Percentiles rank a stretch among this genome's conserved stretches.
Evolutionary conservation across 2,797 vertebrate species (phyloP).

Genomic region (Falco rusticolus): DNA sequence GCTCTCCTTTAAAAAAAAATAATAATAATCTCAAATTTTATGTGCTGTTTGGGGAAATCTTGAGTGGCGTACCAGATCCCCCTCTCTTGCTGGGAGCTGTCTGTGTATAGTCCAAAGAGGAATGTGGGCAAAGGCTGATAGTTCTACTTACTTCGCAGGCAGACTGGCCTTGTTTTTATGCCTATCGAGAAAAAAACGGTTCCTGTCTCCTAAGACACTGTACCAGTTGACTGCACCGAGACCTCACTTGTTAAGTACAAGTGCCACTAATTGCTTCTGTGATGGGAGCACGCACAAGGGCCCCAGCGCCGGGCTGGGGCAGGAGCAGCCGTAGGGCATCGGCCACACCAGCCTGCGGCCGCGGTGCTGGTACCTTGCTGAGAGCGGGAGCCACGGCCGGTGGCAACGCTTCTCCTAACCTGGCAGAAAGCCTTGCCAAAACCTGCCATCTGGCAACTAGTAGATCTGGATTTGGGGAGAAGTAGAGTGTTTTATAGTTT

Average conservation of each 20-base stretch:
- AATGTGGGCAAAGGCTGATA: constrained; percentile 22
- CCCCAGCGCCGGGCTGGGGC: neutral
- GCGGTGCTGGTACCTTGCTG: neutral
- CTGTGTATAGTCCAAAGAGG: constrained; percentile 21
- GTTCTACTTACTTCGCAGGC: constrained; percentile 16
- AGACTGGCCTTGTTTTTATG: neutral
- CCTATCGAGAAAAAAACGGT: neutral
- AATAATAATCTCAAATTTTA: constrained; percentile 49
- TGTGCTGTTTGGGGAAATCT: constrained; percentile 61
- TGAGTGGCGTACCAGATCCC: constrained; percentile 38
- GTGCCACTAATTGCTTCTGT: constrained; percentile 35
- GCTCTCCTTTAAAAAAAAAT: constrained; percentile 67
- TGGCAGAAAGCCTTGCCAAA: neutral
- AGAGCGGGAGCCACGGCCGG: neutral
- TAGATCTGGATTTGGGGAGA: neutral
- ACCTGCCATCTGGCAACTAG: neutral
- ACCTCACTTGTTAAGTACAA: constrained; percentile 26
- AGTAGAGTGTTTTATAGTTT: neutral
- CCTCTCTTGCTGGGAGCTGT: constrained; percentile 13
- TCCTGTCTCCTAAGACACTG: neutral
- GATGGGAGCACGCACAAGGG: neutral
- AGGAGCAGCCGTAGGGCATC: neutral
- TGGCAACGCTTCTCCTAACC: neutral
- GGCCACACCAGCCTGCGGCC: neutral
- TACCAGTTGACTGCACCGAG: neutral